phyloP scores from a whole-genome alignment of 2,888 invertebrate genomes.

The Erebia epiphron region DNA sequence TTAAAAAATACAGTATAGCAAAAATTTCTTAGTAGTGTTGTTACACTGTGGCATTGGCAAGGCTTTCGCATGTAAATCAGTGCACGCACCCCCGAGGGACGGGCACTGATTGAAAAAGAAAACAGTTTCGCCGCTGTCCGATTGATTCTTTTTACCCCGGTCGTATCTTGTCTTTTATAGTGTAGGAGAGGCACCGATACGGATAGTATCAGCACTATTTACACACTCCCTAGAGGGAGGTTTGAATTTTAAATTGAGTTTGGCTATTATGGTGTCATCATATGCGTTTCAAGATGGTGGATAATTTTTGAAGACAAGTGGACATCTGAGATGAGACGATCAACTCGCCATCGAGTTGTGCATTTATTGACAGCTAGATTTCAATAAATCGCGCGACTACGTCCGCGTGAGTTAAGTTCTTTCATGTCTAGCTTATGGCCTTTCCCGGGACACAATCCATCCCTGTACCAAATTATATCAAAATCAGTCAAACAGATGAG shows the following conservation, averaged over 20 bases:
- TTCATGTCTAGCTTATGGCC: no score
- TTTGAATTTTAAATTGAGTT: background rate
- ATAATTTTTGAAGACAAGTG: no score
- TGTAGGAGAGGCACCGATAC: conserved; percentile 42
- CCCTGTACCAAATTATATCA: no score
- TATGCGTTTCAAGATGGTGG: background rate
- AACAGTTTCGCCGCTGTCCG: conserved; percentile 74
- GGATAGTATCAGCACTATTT: conserved; percentile 3
- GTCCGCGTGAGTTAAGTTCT: no score
- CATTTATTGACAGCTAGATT: no score
- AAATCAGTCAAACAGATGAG: no score
- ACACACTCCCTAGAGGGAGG: background rate
- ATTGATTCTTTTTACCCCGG: conserved; percentile 73
- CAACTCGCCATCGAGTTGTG: no score
- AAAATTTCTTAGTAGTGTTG: conserved; percentile 13
- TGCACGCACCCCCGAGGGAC: conserved; percentile 61
- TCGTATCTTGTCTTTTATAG: conserved; percentile 60
- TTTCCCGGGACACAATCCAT: no score
- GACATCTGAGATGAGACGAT: no score
- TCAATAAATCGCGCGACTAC: no score
- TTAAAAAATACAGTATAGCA: conserved; percentile 9
- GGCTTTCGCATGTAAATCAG: conserved; percentile 53
- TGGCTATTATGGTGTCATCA: background rate
- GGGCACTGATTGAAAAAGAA: conserved; percentile 78
- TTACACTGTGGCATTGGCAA: conserved; percentile 52